Percentiles rank a stretch among this genome's conserved stretches.
These are phyloP conservation scores for Piliocolobus tephrosceles DNA, from an alignment of 2,113 vertebrate genomes.

Conservation along the genomic window DNA sequence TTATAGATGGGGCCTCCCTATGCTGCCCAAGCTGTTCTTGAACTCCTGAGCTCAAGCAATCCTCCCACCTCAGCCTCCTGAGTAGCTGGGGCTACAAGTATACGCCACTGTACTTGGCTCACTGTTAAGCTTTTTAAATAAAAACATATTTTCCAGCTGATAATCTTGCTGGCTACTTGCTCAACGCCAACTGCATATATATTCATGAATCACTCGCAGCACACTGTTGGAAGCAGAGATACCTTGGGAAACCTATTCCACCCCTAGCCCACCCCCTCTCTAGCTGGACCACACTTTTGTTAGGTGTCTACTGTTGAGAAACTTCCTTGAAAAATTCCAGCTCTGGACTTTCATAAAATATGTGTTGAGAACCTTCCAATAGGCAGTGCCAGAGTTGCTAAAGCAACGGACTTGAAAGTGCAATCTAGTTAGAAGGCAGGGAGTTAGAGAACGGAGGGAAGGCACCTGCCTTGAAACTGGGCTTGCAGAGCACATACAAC, in stretches of 20 bases:
- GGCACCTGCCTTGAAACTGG: background rate
- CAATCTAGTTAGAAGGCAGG: background rate
- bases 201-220: background rate
- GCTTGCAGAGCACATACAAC: background rate
- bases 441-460: background rate
- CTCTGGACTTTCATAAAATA: background rate
- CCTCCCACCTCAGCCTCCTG: too few species aligned
- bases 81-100: too few species aligned
- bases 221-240: background rate
- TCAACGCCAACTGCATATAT: background rate
- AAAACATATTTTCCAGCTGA: background rate
- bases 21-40: too few species aligned
- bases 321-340: background rate
- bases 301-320: background rate
- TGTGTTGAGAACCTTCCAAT: background rate
- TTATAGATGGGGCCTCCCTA: too few species aligned
- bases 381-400: background rate
- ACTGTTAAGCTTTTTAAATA: background rate
- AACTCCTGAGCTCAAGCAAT: too few species aligned
- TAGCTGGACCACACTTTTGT: background rate
- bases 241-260: background rate
- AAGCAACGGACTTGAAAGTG: background rate
- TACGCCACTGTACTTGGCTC: too few species aligned
- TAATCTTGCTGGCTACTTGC: constrained; percentile 18
- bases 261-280: background rate